Evolutionary conservation across 2,797 vertebrate species (phyloP).

Genomic region (Nannoperca australis): DNA sequence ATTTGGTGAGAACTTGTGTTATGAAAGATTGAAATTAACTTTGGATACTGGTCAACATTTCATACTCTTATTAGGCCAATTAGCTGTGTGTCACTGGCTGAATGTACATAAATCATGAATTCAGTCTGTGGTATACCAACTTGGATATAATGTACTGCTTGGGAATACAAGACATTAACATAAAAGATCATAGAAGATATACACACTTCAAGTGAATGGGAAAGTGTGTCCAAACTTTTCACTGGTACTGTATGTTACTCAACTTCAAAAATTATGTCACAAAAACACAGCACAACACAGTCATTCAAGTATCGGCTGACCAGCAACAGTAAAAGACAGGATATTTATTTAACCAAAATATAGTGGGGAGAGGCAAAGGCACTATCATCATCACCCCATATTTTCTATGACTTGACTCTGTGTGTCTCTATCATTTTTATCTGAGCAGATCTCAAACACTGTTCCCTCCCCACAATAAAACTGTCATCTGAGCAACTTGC

Average conservation of each 20-base stretch:
- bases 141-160: neutral
- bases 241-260: too few relatives aligned
- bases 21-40: neutral
- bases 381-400: slow-evolving; percentile 28
- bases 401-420: slow-evolving; percentile 40
- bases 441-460: slow-evolving; percentile 49
- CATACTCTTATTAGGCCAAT: neutral
- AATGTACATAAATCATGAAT: neutral
- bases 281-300: neutral
- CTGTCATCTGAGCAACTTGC: slow-evolving; percentile 61
- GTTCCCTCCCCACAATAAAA: slow-evolving; percentile 54
- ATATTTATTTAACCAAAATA: slow-evolving; percentile 19
- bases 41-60: neutral
- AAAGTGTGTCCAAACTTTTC: too few relatives aligned
- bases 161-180: neutral
- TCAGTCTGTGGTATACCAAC: neutral
- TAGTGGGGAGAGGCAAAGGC: neutral
- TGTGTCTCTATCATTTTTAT: slow-evolving; percentile 48
- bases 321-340: neutral
- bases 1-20: slow-evolving; percentile 2
- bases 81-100: neutral
- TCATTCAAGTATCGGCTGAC: neutral
- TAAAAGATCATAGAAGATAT: neutral
- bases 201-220: too few relatives aligned
- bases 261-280: neutral